A percentile compares a stretch with the other conserved stretches of the same genome.
Evolutionary conservation across 2,797 vertebrate genomes (phyloP).

Genomic region (Pseudochaenichthys georgianus): DNA sequence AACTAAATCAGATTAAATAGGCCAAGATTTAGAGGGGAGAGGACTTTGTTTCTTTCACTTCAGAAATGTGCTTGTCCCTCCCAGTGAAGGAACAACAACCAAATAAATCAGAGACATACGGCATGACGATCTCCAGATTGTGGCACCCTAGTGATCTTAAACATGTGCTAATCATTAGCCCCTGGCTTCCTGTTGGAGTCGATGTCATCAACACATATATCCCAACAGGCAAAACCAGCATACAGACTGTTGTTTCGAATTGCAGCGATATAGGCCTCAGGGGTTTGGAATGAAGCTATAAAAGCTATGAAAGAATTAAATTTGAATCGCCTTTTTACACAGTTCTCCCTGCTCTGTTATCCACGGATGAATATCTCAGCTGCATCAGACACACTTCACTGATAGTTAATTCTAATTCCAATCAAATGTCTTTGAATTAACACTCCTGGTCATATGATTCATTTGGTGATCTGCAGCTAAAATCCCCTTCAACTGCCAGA

Average conservation of each 20-base stretch:
- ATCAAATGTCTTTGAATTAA: conserved; percentile 36
- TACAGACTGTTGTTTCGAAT: conserved; percentile 67
- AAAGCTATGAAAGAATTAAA: conserved; percentile 62
- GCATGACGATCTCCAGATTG: conserved; percentile 79
- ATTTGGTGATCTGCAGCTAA: conserved; percentile 32
- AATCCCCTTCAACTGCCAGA: conserved; percentile 22
- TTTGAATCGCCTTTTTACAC: conserved; percentile 44
- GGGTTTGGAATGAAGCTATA: conserved; percentile 65
- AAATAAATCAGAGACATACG: conserved; percentile 82
- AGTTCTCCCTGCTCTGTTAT: conserved; percentile 43
- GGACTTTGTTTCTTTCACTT: conserved; percentile 42
- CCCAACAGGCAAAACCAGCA: conserved; percentile 65
- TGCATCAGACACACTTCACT: conserved; percentile 25
- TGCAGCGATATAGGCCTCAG: conserved; percentile 55
- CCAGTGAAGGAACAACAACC: conserved; percentile 73
- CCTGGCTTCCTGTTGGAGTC: conserved; percentile 83
- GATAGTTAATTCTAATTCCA: conserved; percentile 38
- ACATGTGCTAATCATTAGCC: conserved; percentile 86
- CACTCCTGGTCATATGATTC: conserved; percentile 29
- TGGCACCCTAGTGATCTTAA: conserved; percentile 76
- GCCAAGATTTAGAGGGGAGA: conserved; percentile 39
- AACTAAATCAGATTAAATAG: conserved; percentile 65
- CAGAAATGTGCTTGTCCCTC: conserved; percentile 50
- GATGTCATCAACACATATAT: conserved; percentile 79
- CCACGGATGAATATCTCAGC: conserved; percentile 29